A percentile compares a stretch with the other conserved stretches of the same genome.
Evolutionary conservation across 2,888 invertebrate genomes (phyloP).

Genomic region (Drosophila infuscata): DNA sequence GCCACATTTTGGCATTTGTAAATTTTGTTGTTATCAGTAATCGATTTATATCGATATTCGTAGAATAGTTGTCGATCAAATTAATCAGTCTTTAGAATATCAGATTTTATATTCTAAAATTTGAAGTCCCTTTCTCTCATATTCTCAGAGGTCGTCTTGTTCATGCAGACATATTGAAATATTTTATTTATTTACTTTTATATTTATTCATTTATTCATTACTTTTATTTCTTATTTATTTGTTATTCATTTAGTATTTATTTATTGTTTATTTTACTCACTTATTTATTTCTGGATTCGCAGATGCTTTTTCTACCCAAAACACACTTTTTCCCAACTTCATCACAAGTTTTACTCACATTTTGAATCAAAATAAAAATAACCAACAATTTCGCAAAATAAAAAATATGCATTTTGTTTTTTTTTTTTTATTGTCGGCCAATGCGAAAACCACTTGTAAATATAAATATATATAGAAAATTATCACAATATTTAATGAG

Average conservation of each 20-base stretch:
- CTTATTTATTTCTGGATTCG: background rate
- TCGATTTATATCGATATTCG: slow-evolving; percentile 8
- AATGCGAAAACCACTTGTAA: slow-evolving; percentile 70
- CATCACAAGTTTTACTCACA: background rate
- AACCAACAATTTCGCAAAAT: background rate
- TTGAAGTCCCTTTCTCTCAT: too few relatives aligned
- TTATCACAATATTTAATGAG: slow-evolving; percentile 79
- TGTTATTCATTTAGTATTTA: background rate
- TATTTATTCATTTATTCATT: too few relatives aligned
- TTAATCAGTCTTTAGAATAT: too few relatives aligned
- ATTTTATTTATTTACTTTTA: too few relatives aligned
- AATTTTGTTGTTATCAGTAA: slow-evolving; percentile 36
- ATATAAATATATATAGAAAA: slow-evolving; percentile 79
- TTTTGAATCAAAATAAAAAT: background rate
- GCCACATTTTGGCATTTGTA: too few relatives aligned
- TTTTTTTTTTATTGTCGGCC: slow-evolving; percentile 47
- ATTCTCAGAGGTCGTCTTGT: too few relatives aligned
- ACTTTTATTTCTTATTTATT: background rate
- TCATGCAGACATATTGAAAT: too few relatives aligned
- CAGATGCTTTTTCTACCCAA: background rate
- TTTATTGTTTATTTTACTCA: background rate
- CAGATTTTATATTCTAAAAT: too few relatives aligned
- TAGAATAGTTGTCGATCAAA: too few relatives aligned
- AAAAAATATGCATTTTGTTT: background rate
- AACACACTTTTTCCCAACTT: background rate